These are phyloP conservation scores for Zeus faber DNA, from an alignment of 2,113 vertebrate genomes.

Conservation along the genomic window DNA sequence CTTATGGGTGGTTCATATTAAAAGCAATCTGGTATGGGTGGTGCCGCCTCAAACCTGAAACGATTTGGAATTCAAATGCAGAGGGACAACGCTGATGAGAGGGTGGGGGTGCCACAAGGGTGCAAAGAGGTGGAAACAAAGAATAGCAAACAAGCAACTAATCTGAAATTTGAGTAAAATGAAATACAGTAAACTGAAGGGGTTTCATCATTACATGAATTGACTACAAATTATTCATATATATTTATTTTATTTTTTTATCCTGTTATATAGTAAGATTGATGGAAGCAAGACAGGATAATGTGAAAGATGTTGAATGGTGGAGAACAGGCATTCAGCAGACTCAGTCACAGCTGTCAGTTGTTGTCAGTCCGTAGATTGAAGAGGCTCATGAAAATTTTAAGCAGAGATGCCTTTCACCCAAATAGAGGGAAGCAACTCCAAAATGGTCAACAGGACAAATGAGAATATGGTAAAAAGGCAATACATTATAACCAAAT, in stretches of 20 bases:
- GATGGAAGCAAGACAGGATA: not conserved
- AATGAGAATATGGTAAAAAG: conserved; percentile 15
- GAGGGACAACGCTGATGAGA: not conserved
- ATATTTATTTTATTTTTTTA: not conserved
- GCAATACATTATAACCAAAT: conserved; percentile 16
- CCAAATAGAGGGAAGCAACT: not conserved
- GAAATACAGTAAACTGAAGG: not conserved
- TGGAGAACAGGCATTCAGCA: not conserved
- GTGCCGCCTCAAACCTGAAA: conserved; percentile 21
- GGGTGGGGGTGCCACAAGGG: not conserved
- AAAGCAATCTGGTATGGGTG: conserved; percentile 28
- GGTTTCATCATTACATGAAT: too few relatives aligned
- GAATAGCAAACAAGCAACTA: not conserved
- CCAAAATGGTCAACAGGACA: conserved; percentile 6
- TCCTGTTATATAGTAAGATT: not conserved
- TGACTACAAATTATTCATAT: too few relatives aligned
- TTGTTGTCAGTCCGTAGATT: too few relatives aligned
- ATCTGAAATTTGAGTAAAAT: not conserved
- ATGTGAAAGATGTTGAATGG: not conserved
- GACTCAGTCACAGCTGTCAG: conserved; percentile 9
- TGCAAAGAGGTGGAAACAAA: not conserved
- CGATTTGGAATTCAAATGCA: conserved; percentile 61
- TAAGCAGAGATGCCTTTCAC: not conserved
- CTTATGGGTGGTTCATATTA: conserved; percentile 21
- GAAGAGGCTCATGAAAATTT: conserved; percentile 1